phyloP scores from a whole-genome alignment of 2,888 invertebrate species.

The Smittia aterrima region DNA sequence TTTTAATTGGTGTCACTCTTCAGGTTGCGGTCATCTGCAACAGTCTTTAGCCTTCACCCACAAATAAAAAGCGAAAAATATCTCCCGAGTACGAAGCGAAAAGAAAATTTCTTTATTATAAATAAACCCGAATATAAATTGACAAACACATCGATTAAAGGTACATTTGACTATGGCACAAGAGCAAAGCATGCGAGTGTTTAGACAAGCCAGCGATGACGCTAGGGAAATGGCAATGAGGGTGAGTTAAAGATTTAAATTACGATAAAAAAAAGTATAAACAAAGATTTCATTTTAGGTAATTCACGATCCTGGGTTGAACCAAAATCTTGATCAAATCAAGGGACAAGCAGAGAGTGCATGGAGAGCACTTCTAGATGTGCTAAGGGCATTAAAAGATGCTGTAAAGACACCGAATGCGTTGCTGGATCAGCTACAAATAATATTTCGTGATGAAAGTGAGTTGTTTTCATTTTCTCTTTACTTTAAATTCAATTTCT shows the following conservation, averaged over 20 bases:
- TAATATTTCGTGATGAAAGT: slow-evolving; percentile 45
- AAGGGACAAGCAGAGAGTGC: slow-evolving; percentile 43
- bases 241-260: slow-evolving; percentile 42
- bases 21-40: neutral
- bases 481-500: neutral
- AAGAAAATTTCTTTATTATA: neutral
- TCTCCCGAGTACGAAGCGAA: neutral
- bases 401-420: slow-evolving; percentile 43
- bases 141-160: slow-evolving; percentile 12
- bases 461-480: slow-evolving; percentile 36
- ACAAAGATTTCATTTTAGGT: slow-evolving; percentile 37
- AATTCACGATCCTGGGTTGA: slow-evolving; percentile 43
- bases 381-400: slow-evolving; percentile 42
- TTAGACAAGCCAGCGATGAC: slow-evolving; percentile 44
- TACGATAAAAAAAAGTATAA: neutral
- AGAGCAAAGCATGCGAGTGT: slow-evolving; percentile 43
- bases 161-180: slow-evolving; percentile 45
- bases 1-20: neutral
- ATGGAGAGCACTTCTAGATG: slow-evolving; percentile 42
- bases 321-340: slow-evolving; percentile 42
- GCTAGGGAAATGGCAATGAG: slow-evolving; percentile 43
- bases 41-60: neutral
- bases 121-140: neutral
- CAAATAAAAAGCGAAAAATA: neutral
- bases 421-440: slow-evolving; percentile 43